phyloP scores from a whole-genome alignment of 2,797 vertebrate species.

The Poeciliopsis turneri region DNA sequence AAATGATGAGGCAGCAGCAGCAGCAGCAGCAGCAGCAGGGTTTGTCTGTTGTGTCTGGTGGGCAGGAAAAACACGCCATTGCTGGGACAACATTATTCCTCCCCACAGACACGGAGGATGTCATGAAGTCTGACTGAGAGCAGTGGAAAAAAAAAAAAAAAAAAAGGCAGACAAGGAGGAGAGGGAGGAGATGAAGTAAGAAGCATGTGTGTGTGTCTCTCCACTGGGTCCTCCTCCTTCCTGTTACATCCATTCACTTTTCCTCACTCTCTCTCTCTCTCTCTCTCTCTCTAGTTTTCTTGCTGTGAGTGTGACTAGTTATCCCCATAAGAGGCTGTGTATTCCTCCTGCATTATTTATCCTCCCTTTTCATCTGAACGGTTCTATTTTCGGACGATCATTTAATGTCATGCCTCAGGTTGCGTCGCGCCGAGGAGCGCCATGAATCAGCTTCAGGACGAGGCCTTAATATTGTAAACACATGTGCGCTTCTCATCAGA shows the following conservation, averaged over 20 bases:
- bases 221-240: constrained; percentile 75
- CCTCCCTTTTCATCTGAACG: constrained; percentile 69
- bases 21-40: constrained; percentile 17
- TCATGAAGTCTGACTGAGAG: constrained; percentile 73
- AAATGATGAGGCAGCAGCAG: constrained; percentile 49
- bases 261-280: constrained; percentile 48
- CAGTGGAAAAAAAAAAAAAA: constrained; percentile 28
- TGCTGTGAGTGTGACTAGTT: constrained; percentile 57
- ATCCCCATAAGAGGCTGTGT: constrained; percentile 75
- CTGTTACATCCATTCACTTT: constrained; percentile 79
- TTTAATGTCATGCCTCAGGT: constrained; percentile 64
- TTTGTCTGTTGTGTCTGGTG: constrained; percentile 68
- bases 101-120: constrained; percentile 67
- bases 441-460: constrained; percentile 32
- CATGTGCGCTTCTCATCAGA: constrained; percentile 28
- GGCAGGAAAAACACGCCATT: constrained; percentile 71
- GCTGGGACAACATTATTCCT: constrained; percentile 72
- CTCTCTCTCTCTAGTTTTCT: no score
- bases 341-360: constrained; percentile 78
- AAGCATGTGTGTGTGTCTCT: constrained; percentile 53
- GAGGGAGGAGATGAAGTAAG: constrained; percentile 75
- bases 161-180: constrained; percentile 60
- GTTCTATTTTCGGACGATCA: constrained; percentile 74
- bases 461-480: constrained; percentile 45
- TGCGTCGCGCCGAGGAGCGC: constrained; percentile 51